Conservation (phyloP, 2,888 invertebrate genomes). For the Saturnia pavonia region DNA sequence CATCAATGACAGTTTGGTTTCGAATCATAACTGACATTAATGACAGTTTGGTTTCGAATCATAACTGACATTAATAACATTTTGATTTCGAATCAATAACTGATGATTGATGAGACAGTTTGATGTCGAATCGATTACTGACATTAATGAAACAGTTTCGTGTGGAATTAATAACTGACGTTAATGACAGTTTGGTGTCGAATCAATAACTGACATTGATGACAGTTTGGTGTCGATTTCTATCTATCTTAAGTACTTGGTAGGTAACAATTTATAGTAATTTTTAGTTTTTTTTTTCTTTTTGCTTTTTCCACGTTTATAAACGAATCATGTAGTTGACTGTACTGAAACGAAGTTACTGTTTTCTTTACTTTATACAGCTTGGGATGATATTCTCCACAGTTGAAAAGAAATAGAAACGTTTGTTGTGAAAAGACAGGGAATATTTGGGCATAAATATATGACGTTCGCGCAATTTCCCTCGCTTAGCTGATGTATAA, state of each 20-base stretch:
- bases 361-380: constrained; percentile 28
- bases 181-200: neutral
- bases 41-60: neutral
- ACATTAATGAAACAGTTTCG: too few species aligned
- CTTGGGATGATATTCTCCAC: constrained; percentile 10
- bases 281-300: constrained; percentile 38
- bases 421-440: neutral
- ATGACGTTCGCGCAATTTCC: neutral
- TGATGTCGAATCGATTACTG: too few species aligned
- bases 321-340: constrained; percentile 52
- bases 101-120: too few species aligned
- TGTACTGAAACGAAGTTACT: constrained; percentile 35
- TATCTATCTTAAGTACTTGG: constrained; percentile 14
- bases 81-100: neutral
- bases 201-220: constrained; percentile 3
- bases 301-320: constrained; percentile 46
- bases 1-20: too few species aligned
- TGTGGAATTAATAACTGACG: too few species aligned
- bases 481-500: neutral
- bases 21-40: neutral
- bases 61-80: constrained; percentile 7
- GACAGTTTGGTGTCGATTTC: neutral
- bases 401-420: constrained; percentile 15
- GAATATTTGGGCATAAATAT: neutral
- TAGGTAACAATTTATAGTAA: constrained; percentile 32